These are phyloP conservation scores for Drymonia ruficornis DNA, from an alignment of 2,888 invertebrate genomes.

Conservation along the genomic window DNA sequence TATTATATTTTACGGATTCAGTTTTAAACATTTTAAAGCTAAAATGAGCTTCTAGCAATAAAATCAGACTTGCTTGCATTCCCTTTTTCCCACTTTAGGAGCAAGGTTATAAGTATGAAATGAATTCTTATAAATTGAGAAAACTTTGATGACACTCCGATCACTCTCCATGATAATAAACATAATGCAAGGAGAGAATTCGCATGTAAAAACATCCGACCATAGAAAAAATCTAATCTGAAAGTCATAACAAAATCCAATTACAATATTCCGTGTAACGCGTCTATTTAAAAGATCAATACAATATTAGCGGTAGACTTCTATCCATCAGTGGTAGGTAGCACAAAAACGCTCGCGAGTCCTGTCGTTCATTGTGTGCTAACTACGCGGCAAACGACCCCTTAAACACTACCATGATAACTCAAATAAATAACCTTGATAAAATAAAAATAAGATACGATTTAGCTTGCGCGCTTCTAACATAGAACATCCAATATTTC, in stretches of 20 bases:
- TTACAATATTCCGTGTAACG: conserved; percentile 27
- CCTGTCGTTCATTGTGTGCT: conserved; percentile 70
- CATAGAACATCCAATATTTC: conserved; percentile 4
- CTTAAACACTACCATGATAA: conserved; percentile 39
- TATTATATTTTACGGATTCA: too few relatives aligned
- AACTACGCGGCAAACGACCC: conserved; percentile 52
- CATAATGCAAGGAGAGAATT: too few relatives aligned
- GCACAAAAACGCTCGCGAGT: conserved; percentile 60
- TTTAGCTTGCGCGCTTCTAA: neutral
- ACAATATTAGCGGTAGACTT: conserved; percentile 58
- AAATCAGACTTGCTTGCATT: too few relatives aligned
- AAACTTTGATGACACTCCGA: too few relatives aligned
- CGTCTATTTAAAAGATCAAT: conserved; percentile 50
- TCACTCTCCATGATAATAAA: too few relatives aligned
- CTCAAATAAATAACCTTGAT: conserved; percentile 39
- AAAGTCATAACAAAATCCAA: conserved; percentile 27
- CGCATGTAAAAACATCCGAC: too few relatives aligned
- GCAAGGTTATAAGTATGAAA: too few relatives aligned
- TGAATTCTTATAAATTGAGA: too few relatives aligned
- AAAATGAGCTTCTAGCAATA: too few relatives aligned
- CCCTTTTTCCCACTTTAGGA: too few relatives aligned
- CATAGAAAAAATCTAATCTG: conserved; percentile 9
- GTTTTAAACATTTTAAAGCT: too few relatives aligned
- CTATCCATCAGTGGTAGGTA: conserved; percentile 58
- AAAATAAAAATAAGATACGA: neutral